Evolutionary conservation across 2,888 invertebrate species (phyloP).

Genomic region (Leptopilina syphax): DNA sequence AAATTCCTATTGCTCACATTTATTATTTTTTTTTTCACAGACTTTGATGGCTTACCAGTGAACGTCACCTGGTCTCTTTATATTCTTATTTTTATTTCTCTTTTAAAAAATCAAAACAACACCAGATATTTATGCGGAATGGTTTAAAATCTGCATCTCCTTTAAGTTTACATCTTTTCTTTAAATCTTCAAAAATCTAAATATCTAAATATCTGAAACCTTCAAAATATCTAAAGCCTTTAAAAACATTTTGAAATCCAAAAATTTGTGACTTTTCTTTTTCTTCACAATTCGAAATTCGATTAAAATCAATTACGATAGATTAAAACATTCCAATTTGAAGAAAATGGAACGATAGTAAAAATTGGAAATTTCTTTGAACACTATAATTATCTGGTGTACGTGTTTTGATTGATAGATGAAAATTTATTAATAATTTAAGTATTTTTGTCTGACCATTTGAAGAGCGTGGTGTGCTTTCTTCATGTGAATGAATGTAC

Average conservation of each 20-base stretch:
- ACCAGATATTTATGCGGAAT: conserved; percentile 17
- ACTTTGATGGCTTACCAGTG: conserved; percentile 30
- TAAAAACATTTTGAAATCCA: too few species aligned
- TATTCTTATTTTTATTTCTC: not conserved
- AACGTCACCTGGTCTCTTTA: conserved; percentile 20
- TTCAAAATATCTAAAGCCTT: too few species aligned
- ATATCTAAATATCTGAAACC: too few species aligned
- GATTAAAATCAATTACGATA: too few species aligned
- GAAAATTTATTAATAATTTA: conserved; percentile 3
- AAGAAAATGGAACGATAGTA: too few species aligned
- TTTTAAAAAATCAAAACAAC: conserved; percentile 14
- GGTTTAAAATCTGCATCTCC: too few species aligned
- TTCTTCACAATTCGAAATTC: too few species aligned
- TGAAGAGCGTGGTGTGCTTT: conserved; percentile 3
- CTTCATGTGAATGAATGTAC: conserved; percentile 12
- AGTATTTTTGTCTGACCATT: conserved; percentile 33
- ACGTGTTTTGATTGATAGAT: conserved; percentile 7
- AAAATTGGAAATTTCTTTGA: not conserved
- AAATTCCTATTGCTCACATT: conserved; percentile 18
- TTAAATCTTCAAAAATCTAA: too few species aligned
- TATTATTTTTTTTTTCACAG: conserved; percentile 14
- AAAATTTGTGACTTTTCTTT: too few species aligned
- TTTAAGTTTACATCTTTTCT: too few species aligned
- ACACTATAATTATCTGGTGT: not conserved
- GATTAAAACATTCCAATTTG: too few species aligned